A percentile compares a stretch with the other conserved stretches of the same genome.
Conservation (phyloP, 1,140 invertebrate genomes). For the Micrasema minimum region DNA sequence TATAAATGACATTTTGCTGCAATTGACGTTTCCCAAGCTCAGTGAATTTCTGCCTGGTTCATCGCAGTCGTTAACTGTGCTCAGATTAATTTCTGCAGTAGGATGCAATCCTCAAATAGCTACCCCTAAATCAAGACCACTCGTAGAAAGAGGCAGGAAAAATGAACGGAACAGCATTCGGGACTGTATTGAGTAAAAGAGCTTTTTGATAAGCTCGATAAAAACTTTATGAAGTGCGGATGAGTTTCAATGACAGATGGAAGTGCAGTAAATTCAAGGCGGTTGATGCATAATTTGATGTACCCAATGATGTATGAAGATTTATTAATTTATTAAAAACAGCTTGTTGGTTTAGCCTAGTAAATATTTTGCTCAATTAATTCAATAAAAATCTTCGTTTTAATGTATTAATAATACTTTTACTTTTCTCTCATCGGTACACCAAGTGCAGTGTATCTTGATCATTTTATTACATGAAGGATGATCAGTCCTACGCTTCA, state of each 20-base stretch:
- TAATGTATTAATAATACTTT: too few species aligned
- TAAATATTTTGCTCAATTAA: too few species aligned
- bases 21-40: slow-evolving; percentile 17
- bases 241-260: slow-evolving; percentile 25
- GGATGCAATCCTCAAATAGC: neutral
- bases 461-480: too few species aligned
- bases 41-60: slow-evolving; percentile 5
- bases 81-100: slow-evolving; percentile 25
- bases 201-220: neutral
- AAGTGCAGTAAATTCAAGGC: slow-evolving; percentile 23
- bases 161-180: too few species aligned
- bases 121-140: neutral
- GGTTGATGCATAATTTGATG: slow-evolving; percentile 7
- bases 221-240: neutral
- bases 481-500: too few species aligned
- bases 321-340: too few species aligned
- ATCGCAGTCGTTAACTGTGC: slow-evolving; percentile 5
- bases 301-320: neutral
- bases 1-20: slow-evolving; percentile 32
- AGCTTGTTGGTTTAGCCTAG: too few species aligned
- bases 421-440: too few species aligned
- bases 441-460: too few species aligned
- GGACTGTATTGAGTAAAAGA: too few species aligned
- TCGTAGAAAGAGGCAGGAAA: too few species aligned
- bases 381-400: too few species aligned